Base-by-base conservation (phyloP, 2,797 vertebrate genomes). In the Naso thynnoides region DNA sequence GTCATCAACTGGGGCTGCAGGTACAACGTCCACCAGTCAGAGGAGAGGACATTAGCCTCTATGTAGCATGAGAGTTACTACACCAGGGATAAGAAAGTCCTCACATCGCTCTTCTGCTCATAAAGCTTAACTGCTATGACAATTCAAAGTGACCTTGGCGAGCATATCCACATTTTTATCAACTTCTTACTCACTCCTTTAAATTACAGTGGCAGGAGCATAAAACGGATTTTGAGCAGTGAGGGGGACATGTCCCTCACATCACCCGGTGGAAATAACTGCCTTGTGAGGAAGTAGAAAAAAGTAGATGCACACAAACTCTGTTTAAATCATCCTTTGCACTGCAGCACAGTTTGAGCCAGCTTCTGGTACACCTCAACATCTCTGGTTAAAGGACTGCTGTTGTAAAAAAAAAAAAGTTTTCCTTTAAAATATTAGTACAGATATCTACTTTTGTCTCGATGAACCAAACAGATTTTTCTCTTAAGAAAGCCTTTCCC, bases 61-160 rank as follows among this genome's bases (percentile, higher is more conserved):
- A n/a, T 59, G 61, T 24, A 48, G n/a, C 47, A 27, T 75, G n/a
- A 48, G 19, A 72, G 48, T 71, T 52, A 56, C 24, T 14, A 14
- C 79, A 56, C 21, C 10, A 6, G 71, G 53, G 65, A 19, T 19
- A 61, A 56, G 16, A 21, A 68, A 59, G 54, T 47, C 57, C 50
- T 47, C 18, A n/a, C 19, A 71, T 65, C n/a, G 55, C 31, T 58
- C 68, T 23, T 48, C 45, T 41, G 33, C 44, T 70, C 61, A 75
- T 64, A 41, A 57, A 79, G 36, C 61, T 38, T 68, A 71, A 79
- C 50, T 81, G 59, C 59, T 21, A 38, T 49, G 64, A 75, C 66
- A 61, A 68, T 0, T 49, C 14, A 55, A 81, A 54, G 54, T 39
- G 45, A 81, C 62, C 69, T 76, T 71, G 33, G 61, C 59, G 14